Percentiles rank a stretch among this genome's conserved stretches.
Conservation (phyloP, 1,140 invertebrate species). For the Nylanderia fulva region DNA sequence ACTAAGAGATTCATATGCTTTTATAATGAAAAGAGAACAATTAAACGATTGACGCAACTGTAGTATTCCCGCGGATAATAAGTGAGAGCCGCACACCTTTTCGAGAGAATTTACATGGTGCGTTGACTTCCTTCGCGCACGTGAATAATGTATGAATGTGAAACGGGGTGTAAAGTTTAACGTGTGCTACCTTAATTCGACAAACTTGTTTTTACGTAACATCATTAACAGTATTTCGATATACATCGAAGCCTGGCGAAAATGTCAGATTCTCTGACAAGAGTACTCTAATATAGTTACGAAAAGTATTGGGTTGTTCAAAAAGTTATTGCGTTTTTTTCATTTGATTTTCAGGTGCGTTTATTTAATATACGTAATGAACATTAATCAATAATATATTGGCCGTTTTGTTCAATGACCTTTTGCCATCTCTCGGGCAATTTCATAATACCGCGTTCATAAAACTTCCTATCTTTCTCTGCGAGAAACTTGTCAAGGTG, state of each 20-base stretch:
- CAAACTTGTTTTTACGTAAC: constrained; percentile 60
- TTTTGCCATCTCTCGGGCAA: too few relatives aligned
- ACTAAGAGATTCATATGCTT: constrained; percentile 15
- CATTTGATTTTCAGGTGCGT: too few relatives aligned
- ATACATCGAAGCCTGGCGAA: background rate
- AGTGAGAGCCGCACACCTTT: constrained; percentile 19
- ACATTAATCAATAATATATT: too few relatives aligned
- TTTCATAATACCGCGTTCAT: too few relatives aligned
- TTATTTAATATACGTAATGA: too few relatives aligned
- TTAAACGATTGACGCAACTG: constrained; percentile 52
- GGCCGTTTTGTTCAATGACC: too few relatives aligned
- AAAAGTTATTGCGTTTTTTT: too few relatives aligned
- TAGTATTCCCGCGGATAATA: constrained; percentile 33
- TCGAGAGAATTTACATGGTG: constrained; percentile 32
- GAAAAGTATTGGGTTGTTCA: too few relatives aligned
- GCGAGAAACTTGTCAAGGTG: too few relatives aligned
- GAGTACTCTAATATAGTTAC: background rate
- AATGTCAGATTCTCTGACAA: constrained; percentile 21
- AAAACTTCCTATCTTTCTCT: too few relatives aligned
- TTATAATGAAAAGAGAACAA: constrained; percentile 42
- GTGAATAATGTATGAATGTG: constrained; percentile 37
- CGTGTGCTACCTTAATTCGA: constrained; percentile 40
- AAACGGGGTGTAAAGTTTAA: constrained; percentile 41
- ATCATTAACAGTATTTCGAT: constrained; percentile 34
- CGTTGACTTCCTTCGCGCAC: background rate